Evolutionary conservation across 2,113 vertebrate genomes (phyloP).

Genomic region (Cheilinus undulatus): DNA sequence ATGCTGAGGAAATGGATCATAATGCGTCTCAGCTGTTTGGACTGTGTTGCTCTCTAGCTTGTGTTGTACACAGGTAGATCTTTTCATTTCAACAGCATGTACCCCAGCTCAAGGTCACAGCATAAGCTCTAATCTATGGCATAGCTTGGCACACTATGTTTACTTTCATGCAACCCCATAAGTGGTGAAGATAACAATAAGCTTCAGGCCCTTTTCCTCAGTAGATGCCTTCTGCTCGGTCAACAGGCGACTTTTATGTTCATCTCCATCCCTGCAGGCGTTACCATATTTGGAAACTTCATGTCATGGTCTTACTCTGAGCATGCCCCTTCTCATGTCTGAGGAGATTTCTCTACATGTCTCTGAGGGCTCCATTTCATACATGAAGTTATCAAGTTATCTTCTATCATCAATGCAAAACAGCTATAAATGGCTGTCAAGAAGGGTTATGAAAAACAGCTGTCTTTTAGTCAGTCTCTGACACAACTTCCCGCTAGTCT

Average conservation of each 20-base stretch:
- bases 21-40: conserved; percentile 57
- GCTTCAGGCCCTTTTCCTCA: background rate
- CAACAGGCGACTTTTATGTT: background rate
- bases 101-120: background rate
- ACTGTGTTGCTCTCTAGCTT: conserved; percentile 10
- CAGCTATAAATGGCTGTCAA: background rate
- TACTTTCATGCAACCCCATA: background rate
- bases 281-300: conserved; percentile 1
- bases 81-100: conserved; percentile 18
- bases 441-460: background rate
- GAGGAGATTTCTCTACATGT: background rate
- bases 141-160: background rate
- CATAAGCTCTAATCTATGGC: background rate
- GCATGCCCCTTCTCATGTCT: background rate
- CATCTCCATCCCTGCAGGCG: background rate
- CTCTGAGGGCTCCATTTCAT: background rate
- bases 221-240: background rate
- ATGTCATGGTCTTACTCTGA: background rate
- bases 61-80: conserved; percentile 1
- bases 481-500: background rate
- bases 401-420: background rate
- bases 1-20: conserved; percentile 41
- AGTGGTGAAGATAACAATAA: background rate
- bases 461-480: background rate
- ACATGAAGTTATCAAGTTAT: background rate